Base-by-base conservation (phyloP, 2,113 vertebrate species). In the Merops nubicus region DNA sequence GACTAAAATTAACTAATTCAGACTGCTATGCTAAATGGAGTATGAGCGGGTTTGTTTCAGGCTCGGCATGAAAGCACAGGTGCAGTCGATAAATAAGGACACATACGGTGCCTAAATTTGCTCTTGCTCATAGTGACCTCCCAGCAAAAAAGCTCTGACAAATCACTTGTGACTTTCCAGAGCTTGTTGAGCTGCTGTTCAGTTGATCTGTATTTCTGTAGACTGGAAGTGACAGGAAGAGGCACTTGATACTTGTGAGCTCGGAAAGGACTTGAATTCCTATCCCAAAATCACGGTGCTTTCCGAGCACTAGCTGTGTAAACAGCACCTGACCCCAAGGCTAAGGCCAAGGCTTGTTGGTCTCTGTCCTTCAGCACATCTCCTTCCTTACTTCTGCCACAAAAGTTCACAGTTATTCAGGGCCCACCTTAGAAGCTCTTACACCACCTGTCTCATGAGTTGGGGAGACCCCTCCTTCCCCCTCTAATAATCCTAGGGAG, bases 1-100 rank as follows among this genome's bases (percentile, higher is more conserved):
- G 96, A 94, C 92, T 95, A 96, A 96, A 96, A 97, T 96, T 93
- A 95, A 97, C 91, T 97, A 94, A 97, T 88, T 89, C 89, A 91
- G 95, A 62, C 90, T 70, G 88, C 91, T 85, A 89, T 81, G 84
- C 92, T 93, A 94, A 96, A 96, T 95, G 82, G 96, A 92, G 93
- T 93, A 94, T 80, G 77, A 96, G 91, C 0, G 47, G 68, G 93
- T 94, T 97, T 97, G 95, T 96, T 91, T 85, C 92, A 90, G 88
- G 72, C 94, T 88, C 94, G 77, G 93, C 95, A 95, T 80, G 67
- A 76, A 97, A 89, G 94, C 97, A 82, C 82, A 93, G 60, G 86
- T 92, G 94, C 75, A 79, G 85, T 95, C 13, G 5, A 95, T 96
- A 97, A 96, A 97, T 94, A 91, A 91, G 87, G 95, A 96, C 93